phyloP scores from a whole-genome alignment of 2,888 invertebrate species.

The Druceiella hillmani region DNA sequence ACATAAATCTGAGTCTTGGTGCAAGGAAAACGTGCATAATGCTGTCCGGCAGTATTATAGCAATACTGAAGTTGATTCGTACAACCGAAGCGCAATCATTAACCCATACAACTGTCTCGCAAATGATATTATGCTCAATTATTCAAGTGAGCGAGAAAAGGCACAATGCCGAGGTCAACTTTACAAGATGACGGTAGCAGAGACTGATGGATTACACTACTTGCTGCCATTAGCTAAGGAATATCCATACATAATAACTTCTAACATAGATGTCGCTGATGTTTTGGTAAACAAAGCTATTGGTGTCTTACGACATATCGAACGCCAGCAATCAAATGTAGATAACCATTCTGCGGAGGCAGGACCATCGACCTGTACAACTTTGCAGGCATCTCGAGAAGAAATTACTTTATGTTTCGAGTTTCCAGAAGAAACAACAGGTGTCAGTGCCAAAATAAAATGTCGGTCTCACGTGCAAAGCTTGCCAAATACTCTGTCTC shows the following conservation, averaged over 20 bases:
- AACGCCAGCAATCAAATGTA: slow-evolving; percentile 14
- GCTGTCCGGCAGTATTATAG: slow-evolving; percentile 26
- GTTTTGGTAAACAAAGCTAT: slow-evolving; percentile 28
- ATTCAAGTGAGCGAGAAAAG: slow-evolving; percentile 17
- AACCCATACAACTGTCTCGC: slow-evolving; percentile 23
- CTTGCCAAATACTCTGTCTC: slow-evolving; percentile 19
- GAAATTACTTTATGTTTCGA: slow-evolving; percentile 22
- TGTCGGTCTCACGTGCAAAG: too few relatives aligned
- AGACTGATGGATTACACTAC: slow-evolving; percentile 28
- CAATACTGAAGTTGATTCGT: slow-evolving; percentile 26
- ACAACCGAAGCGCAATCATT: too few relatives aligned
- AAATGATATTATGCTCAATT: slow-evolving; percentile 21
- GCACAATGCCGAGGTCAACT: slow-evolving; percentile 11
- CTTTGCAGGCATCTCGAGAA: slow-evolving; percentile 14
- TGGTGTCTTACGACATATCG: slow-evolving; percentile 26
- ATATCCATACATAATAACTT: slow-evolving; percentile 26
- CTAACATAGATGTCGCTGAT: slow-evolving; percentile 29
- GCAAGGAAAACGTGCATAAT: slow-evolving; percentile 23
- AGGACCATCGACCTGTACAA: slow-evolving; percentile 19
- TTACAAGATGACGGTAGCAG: slow-evolving; percentile 17
- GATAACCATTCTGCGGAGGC: slow-evolving; percentile 16
- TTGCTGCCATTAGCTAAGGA: slow-evolving; percentile 19
- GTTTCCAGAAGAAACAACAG: slow-evolving; percentile 18
- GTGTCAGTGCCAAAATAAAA: slow-evolving; percentile 18
- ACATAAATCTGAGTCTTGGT: slow-evolving; percentile 24